phyloP scores from a whole-genome alignment of 23 tunicate species.

The Diplosoma virens region DNA sequence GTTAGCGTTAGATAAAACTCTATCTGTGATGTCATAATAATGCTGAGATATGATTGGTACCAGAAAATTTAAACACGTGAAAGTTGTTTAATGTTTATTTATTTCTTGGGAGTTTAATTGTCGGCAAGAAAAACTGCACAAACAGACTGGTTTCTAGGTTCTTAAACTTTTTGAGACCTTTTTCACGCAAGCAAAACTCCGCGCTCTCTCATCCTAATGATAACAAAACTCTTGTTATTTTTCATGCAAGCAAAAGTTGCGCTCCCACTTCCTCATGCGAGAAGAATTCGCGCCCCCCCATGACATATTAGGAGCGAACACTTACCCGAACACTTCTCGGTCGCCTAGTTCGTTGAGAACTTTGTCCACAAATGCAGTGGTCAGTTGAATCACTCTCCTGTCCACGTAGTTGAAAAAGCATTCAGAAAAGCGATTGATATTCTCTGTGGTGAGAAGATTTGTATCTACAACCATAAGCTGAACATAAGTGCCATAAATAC shows the following conservation, averaged over 20 bases:
- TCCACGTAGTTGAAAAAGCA: constrained; percentile 45
- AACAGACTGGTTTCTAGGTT: not conserved
- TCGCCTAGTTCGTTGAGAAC: constrained; percentile 54
- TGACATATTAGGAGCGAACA: too few relatives aligned
- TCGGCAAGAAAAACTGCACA: too few relatives aligned
- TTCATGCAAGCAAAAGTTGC: too few relatives aligned
- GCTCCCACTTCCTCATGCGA: too few relatives aligned
- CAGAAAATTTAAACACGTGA: too few relatives aligned
- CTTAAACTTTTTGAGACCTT: not conserved
- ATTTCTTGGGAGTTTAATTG: too few relatives aligned
- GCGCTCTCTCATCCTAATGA: not conserved
- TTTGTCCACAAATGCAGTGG: constrained; percentile 53
- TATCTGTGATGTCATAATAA: too few relatives aligned
- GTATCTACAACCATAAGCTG: not conserved
- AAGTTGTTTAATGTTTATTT: too few relatives aligned
- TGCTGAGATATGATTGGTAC: too few relatives aligned
- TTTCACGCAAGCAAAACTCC: not conserved
- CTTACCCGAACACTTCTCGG: constrained; percentile 26
- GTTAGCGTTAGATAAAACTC: too few relatives aligned
- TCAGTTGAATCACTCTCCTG: constrained; percentile 36
- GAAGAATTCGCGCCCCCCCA: too few relatives aligned
- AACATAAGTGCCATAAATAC: too few relatives aligned
- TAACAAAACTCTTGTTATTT: not conserved
- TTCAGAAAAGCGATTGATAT: not conserved
- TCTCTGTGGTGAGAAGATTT: not conserved